Percentiles rank a stretch among this genome's conserved stretches.
Evolutionary conservation across 2,888 invertebrate species (phyloP).

Genomic region (Lampropteryx suffumata): DNA sequence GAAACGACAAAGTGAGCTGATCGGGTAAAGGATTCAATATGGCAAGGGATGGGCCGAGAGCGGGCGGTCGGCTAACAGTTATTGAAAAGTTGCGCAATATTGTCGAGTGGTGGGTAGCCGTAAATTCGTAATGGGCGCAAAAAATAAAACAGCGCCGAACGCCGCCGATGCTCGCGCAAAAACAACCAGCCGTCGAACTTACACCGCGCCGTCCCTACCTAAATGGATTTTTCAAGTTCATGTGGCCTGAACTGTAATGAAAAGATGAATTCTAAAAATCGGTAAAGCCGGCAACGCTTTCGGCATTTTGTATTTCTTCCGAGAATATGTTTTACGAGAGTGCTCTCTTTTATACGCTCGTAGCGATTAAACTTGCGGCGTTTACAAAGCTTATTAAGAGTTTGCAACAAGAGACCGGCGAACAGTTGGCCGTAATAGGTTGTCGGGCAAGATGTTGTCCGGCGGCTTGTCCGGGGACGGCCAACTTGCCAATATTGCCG

Average conservation of each 20-base stretch:
- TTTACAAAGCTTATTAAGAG: slow-evolving; percentile 55
- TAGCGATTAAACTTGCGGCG: slow-evolving; percentile 36
- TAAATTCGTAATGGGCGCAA: slow-evolving; percentile 81
- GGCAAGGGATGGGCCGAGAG: slow-evolving; percentile 58
- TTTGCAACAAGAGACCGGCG: slow-evolving; percentile 54
- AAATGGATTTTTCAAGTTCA: slow-evolving; percentile 74
- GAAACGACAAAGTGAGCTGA: slow-evolving; percentile 55
- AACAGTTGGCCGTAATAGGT: slow-evolving; percentile 76
- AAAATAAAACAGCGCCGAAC: slow-evolving; percentile 68
- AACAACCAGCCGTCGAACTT: slow-evolving; percentile 71
- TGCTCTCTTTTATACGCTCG: slow-evolving; percentile 30
- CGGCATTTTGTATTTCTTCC: slow-evolving; percentile 26
- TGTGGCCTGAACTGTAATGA: slow-evolving; percentile 32
- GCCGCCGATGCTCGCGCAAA: slow-evolving; percentile 52
- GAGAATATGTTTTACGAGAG: slow-evolving; percentile 33
- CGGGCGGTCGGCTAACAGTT: slow-evolving; percentile 67
- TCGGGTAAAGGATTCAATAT: slow-evolving; percentile 76
- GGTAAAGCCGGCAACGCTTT: slow-evolving; percentile 25
- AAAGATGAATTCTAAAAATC: slow-evolving; percentile 29
- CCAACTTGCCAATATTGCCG: slow-evolving; percentile 75
- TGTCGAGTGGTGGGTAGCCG: slow-evolving; percentile 76
- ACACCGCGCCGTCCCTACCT: slow-evolving; percentile 52
- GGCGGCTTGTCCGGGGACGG: slow-evolving; percentile 58
- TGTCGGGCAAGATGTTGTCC: slow-evolving; percentile 77
- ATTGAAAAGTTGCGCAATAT: slow-evolving; percentile 83